Base-by-base conservation (phyloP, 1,140 invertebrate species). In the Bombus terrestris region DNA sequence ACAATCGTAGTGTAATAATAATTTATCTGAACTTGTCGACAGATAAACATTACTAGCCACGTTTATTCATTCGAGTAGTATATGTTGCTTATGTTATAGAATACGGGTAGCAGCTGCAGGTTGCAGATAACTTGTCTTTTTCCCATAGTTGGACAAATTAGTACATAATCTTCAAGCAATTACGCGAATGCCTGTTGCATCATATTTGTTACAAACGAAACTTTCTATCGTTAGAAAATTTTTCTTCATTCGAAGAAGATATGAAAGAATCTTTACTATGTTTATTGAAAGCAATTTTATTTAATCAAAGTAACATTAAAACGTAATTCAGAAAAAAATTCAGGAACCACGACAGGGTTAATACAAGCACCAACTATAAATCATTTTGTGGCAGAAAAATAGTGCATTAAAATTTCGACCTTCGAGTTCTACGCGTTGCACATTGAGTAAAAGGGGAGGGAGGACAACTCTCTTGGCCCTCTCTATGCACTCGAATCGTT, bases 401-500 rank as follows among this genome's bases (percentile, higher is more conserved):
- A 22, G n/a, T 22, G 22, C 18, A 28, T 22, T n/a, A 13, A 62
- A 53, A 76, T 75, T 47, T 64, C 41, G 72, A 64, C 32, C 32
- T 64, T 75, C 57, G 53, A 57, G 35, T 53, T 64, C 28, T 25
- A 39, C 10, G 15, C n/a, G 32, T 64, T 82, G 18, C 8, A 3
- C 9, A 9, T 3, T 3, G 13, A 28, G 37, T 18, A 13, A n/a
- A 15, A 0, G 28, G 5, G 28, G n/a, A 15, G 37, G 37, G 37
- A 47, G 39, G 28, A 13, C 3, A 32, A 35, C 18, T 37, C 22
- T 37, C 64, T 13, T 25, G 12, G 80, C 43, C 59, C 41, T 83
- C 35, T 77, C 73, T 39, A 64, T 77, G 43, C 64, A 69, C 74
- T 73, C 74, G 83, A 77, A 74, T 89, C 87, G 82, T 71, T 73